A percentile compares a stretch with the other conserved stretches of the same genome.
Conservation (phyloP, 2,113 vertebrate genomes). For the Toxotes chatareus region DNA sequence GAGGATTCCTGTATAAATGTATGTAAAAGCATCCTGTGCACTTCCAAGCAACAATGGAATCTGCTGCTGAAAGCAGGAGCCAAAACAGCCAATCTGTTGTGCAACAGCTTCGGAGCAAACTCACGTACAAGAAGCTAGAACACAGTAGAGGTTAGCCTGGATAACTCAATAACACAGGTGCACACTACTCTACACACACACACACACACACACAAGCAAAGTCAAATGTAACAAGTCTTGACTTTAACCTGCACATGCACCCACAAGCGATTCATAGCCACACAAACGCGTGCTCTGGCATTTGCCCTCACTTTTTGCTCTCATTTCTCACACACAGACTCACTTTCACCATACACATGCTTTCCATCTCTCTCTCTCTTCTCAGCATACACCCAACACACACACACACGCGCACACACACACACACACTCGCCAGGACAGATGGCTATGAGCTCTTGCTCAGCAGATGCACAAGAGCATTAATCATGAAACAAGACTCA, state of each 20-base stretch:
- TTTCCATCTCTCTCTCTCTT: neutral
- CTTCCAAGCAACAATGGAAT: constrained; percentile 53
- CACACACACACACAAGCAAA: neutral
- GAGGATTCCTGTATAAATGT: constrained; percentile 36
- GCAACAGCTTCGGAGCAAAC: constrained; percentile 42
- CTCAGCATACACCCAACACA: constrained; percentile 20
- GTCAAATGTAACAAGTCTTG: constrained; percentile 27
- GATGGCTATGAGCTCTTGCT: constrained; percentile 77
- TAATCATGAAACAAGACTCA: constrained; percentile 78
- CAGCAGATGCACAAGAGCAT: constrained; percentile 81
- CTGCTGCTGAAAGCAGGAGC: constrained; percentile 37
- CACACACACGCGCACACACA: constrained; percentile 30
- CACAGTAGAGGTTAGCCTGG: constrained; percentile 15
- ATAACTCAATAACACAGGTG: constrained; percentile 28
- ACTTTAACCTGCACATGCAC: constrained; percentile 13
- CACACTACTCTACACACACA: neutral
- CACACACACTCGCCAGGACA: constrained; percentile 52
- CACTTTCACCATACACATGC: constrained; percentile 15
- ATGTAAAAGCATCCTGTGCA: constrained; percentile 30
- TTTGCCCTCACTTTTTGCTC: constrained; percentile 16
- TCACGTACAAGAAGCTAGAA: constrained; percentile 24
- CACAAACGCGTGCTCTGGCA: neutral
- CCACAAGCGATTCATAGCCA: constrained; percentile 3
- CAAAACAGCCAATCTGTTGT: constrained; percentile 58
- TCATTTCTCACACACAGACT: constrained; percentile 19